Conservation (phyloP, 2,888 invertebrate species). For the Rutpela maculata region DNA sequence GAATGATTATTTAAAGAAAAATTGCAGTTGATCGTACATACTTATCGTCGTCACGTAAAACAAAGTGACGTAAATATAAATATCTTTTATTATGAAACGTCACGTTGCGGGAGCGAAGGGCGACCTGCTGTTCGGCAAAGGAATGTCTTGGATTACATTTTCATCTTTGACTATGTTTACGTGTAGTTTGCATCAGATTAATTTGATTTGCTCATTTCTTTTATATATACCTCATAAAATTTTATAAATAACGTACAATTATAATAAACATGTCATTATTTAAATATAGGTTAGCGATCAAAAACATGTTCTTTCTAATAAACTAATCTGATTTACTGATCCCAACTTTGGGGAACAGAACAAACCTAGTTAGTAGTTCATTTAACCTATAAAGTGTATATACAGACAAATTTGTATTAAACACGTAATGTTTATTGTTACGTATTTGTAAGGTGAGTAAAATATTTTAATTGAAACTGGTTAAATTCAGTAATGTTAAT, state of each 20-base stretch:
- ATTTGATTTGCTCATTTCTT: not conserved
- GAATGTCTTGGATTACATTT: too few relatives aligned
- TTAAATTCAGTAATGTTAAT: not conserved
- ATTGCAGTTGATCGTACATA: not conserved
- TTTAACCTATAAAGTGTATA: not conserved
- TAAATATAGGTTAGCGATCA: not conserved
- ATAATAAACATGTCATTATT: not conserved
- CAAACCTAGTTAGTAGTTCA: not conserved
- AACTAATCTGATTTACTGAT: not conserved
- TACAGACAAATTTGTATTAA: not conserved
- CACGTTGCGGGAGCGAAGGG: slow-evolving; percentile 8
- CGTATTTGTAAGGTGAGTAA: not conserved
- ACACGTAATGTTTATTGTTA: not conserved
- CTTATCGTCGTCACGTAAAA: too few relatives aligned
- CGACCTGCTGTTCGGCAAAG: not conserved
- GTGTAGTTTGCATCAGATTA: not conserved
- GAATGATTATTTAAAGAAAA: not conserved
- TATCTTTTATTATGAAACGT: not conserved
- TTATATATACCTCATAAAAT: not conserved
- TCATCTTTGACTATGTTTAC: not conserved
- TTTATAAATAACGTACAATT: not conserved
- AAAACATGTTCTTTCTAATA: not conserved
- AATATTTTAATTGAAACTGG: not conserved
- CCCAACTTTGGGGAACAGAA: not conserved
- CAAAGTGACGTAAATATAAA: not conserved